Base-by-base conservation (phyloP, 2,888 invertebrate genomes). In the Apeira syringaria region DNA sequence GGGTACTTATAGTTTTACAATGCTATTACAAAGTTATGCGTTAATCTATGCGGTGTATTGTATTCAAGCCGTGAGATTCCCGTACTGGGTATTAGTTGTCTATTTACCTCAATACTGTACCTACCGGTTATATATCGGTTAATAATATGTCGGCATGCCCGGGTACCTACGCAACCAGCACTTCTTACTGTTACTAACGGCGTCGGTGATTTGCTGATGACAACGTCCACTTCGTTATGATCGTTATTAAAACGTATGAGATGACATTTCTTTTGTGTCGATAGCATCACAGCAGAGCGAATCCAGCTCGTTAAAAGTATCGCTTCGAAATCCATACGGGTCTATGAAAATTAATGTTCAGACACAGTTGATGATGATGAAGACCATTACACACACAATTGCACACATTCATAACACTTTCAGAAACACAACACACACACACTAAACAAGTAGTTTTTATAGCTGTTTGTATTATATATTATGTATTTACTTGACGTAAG, bases 171-270 rank as follows among this genome's bases (percentile, higher is more conserved):
- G 20, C 63, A 27, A 44, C 56, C 58, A 68, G n/a, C 68, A 65
- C 64, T 64, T 57, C 68, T 65, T 74, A 76, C 77, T 70, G 76
- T 76, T 76, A 74, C 50, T 85, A 86, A 86, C 84, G 84, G 86
- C 62, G 75, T 64, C 56, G 40, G 67, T 72, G 74, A 80, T 76
- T 61, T 68, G 53, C 55, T 68, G 68, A 75, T 78, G 80, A 75
- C 75, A 68, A 67, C 60, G 56, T 51, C 33, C 46, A 41, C 41
- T 47, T 50, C 45, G 49, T 47, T 54, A 56, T 28, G 39, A 52
- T 53, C n/a, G n/a, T n/a, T 50, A 55, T 59, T 56, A 56, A 40
- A 53, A 42, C 18, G 48, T 41, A 56, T 56, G 56, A 53, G 52
- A 56, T 43, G 56, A 52, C 51, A 50, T 40, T 53, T 56, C 53